Evolutionary conservation across 2,888 invertebrate genomes (phyloP).

Genomic region (Eledona agricola): DNA sequence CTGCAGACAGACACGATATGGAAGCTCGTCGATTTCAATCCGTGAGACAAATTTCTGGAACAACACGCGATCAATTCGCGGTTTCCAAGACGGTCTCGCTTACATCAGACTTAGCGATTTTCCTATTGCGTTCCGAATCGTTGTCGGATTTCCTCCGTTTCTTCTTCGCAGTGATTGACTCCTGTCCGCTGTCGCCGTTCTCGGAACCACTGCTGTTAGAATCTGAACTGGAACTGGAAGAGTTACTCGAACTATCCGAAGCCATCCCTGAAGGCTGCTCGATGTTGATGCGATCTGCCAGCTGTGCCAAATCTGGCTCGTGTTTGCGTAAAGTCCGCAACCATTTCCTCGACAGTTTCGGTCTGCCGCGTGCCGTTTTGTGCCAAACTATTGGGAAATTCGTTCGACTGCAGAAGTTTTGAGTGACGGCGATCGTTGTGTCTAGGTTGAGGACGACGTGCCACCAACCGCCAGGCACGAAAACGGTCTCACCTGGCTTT

Average conservation of each 20-base stretch:
- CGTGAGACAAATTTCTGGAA: slow-evolving; percentile 41
- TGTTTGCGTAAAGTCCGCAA: slow-evolving; percentile 69
- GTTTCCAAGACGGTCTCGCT: slow-evolving; percentile 35
- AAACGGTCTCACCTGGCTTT: slow-evolving; percentile 96
- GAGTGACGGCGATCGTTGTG: slow-evolving; percentile 96
- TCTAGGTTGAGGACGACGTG: slow-evolving; percentile 98
- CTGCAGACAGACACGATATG: slow-evolving; percentile 40
- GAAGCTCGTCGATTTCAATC: slow-evolving; percentile 47
- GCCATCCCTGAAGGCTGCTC: slow-evolving; percentile 89
- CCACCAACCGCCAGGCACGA: slow-evolving; percentile 99
- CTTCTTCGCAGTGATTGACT: slow-evolving; percentile 87
- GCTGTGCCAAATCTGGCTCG: slow-evolving; percentile 78
- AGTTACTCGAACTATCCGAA: slow-evolving; percentile 93
- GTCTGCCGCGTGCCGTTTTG: slow-evolving; percentile 93
- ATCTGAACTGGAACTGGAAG: slow-evolving; percentile 69
- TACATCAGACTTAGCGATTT: slow-evolving; percentile 50
- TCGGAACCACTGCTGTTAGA: slow-evolving; percentile 58
- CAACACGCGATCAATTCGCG: neutral
- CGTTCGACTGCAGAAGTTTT: slow-evolving; percentile 95
- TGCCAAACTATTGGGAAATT: slow-evolving; percentile 99
- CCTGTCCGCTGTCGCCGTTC: slow-evolving; percentile 84
- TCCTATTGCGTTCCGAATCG: slow-evolving; percentile 58
- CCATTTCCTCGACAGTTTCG: slow-evolving; percentile 96
- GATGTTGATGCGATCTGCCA: slow-evolving; percentile 86
- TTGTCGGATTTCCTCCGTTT: slow-evolving; percentile 70